Conservation (phyloP, 2,888 invertebrate genomes). For the Dynastes hyllus region DNA sequence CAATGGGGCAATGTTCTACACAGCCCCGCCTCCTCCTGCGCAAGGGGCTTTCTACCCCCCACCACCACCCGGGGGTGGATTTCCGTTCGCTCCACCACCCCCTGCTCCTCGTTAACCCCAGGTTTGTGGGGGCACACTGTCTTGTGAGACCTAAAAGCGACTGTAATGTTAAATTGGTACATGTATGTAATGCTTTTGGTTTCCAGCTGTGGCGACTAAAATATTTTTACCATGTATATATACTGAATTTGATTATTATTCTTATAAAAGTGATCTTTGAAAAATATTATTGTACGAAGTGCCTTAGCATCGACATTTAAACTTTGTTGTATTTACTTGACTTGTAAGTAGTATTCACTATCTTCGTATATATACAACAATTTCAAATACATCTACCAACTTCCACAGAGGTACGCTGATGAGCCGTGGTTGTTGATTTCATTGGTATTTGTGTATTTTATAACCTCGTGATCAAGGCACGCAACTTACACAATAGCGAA, state of each 20-base stretch:
- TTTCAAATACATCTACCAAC: too few species aligned
- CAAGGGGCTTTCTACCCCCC: constrained; percentile 61
- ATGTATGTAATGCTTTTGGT: constrained; percentile 51
- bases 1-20: constrained; percentile 67
- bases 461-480: too few species aligned
- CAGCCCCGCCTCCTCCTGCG: constrained; percentile 66
- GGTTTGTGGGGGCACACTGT: constrained; percentile 49
- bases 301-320: neutral
- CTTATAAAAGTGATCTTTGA: neutral
- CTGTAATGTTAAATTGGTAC: constrained; percentile 24
- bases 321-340: neutral
- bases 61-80: constrained; percentile 59
- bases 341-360: too few species aligned
- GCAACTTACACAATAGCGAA: too few species aligned
- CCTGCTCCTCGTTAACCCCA: constrained; percentile 64
- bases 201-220: constrained; percentile 51
- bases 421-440: too few species aligned
- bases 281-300: neutral
- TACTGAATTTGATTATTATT: neutral
- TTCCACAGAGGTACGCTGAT: too few species aligned
- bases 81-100: constrained; percentile 66
- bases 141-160: constrained; percentile 52
- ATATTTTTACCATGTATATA: neutral
- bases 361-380: too few species aligned
- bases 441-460: too few species aligned